Conservation (phyloP, 2,113 vertebrate genomes). For the Elachura formosa region DNA sequence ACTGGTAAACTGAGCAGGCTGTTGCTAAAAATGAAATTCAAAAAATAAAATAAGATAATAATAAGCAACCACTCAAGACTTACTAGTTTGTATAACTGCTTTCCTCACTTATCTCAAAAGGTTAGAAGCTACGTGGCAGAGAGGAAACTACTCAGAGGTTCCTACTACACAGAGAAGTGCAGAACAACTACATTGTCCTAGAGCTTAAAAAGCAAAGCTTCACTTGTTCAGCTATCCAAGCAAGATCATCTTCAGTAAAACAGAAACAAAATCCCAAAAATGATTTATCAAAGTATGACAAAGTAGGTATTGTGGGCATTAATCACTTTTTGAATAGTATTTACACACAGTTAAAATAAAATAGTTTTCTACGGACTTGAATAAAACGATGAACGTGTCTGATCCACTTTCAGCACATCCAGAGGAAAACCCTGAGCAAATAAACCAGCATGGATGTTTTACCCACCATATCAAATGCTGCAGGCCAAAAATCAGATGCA, state of each 20-base stretch:
- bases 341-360: not conserved
- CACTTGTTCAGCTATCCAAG: not conserved
- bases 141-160: not conserved
- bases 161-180: not conserved
- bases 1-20: conserved; percentile 91
- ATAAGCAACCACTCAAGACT: not conserved
- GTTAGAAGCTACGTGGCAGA: not conserved
- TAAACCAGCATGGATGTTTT: not conserved
- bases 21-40: conserved; percentile 54
- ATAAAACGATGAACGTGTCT: not conserved
- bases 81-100: not conserved
- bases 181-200: not conserved
- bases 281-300: not conserved
- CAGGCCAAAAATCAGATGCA: not conserved
- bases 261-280: not conserved
- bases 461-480: not conserved
- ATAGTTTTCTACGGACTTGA: not conserved
- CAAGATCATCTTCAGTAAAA: not conserved
- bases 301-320: not conserved
- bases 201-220: not conserved
- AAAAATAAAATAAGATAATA: not conserved
- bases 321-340: not conserved
- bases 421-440: not conserved
- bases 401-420: not conserved
- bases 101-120: not conserved